phyloP scores from a whole-genome alignment of 2,113 vertebrate species.

The Columba janthina region DNA sequence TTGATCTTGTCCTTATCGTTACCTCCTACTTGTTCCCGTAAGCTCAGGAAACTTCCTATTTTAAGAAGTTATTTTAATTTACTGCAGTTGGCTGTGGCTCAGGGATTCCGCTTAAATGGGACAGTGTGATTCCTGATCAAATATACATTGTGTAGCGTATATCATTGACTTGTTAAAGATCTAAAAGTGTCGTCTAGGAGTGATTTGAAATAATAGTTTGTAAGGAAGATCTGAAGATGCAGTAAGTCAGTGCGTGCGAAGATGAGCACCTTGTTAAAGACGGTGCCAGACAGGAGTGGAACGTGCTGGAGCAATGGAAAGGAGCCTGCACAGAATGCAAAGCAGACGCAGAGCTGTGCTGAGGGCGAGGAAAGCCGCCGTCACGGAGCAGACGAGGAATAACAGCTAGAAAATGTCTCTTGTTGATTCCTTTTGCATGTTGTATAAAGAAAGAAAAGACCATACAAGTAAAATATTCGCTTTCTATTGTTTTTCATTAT shows the following conservation, averaged over 20 bases:
- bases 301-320: background rate
- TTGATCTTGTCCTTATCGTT: fast-evolving
- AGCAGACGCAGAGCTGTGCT: background rate
- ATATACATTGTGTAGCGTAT: fast-evolving
- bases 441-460: background rate
- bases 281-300: background rate
- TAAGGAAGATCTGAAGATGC: background rate
- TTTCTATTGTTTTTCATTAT: background rate
- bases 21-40: background rate
- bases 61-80: background rate
- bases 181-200: background rate
- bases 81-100: background rate
- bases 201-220: background rate
- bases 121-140: background rate
- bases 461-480: background rate
- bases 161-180: background rate
- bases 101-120: background rate
- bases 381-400: background rate
- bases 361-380: background rate
- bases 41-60: background rate
- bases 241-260: background rate
- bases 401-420: background rate
- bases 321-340: background rate
- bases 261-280: background rate
- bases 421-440: background rate